These are phyloP conservation scores for Zaprionus tsacasi DNA, from an alignment of 1,140 invertebrate species.

Conservation along the genomic window DNA sequence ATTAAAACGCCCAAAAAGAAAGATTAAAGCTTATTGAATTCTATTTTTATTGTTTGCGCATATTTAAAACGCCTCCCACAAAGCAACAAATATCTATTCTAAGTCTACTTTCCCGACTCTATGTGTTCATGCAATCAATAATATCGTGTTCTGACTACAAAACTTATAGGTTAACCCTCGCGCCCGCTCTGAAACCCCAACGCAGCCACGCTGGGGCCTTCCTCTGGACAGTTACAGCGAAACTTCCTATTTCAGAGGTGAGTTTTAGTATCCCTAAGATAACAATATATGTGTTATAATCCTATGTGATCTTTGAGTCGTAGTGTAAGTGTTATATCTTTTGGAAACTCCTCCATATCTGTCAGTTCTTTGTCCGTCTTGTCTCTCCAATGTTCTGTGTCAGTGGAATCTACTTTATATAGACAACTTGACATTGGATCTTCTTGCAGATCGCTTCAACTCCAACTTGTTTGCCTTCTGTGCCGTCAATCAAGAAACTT, in stretches of 20 bases:
- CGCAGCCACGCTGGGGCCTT: slow-evolving; percentile 85
- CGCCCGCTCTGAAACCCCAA: slow-evolving; percentile 88
- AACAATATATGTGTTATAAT: neutral
- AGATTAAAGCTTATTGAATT: slow-evolving; percentile 74
- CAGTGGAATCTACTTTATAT: slow-evolving; percentile 7
- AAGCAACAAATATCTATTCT: slow-evolving; percentile 41
- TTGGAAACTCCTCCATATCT: neutral
- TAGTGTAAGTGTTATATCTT: neutral
- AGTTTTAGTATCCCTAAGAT: slow-evolving; percentile 40
- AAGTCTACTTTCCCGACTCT: slow-evolving; percentile 69
- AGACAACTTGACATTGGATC: neutral
- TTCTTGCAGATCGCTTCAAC: slow-evolving; percentile 70
- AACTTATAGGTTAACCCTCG: slow-evolving; percentile 87
- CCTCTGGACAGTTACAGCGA: slow-evolving; percentile 82
- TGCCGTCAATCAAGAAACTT: slow-evolving; percentile 51
- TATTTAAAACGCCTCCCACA: slow-evolving; percentile 45
- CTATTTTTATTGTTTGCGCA: slow-evolving; percentile 62
- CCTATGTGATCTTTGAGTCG: neutral
- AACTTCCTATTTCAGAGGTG: slow-evolving; percentile 87
- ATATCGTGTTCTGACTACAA: slow-evolving; percentile 75
- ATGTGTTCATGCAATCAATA: slow-evolving; percentile 73
- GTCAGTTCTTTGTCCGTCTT: neutral
- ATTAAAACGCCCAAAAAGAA: slow-evolving; percentile 84
- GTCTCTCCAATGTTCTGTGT: slow-evolving; percentile 5
- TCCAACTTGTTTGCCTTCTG: slow-evolving; percentile 42